phyloP scores from a whole-genome alignment of 2,888 invertebrate species.

The Mechanitis mazaeus region DNA sequence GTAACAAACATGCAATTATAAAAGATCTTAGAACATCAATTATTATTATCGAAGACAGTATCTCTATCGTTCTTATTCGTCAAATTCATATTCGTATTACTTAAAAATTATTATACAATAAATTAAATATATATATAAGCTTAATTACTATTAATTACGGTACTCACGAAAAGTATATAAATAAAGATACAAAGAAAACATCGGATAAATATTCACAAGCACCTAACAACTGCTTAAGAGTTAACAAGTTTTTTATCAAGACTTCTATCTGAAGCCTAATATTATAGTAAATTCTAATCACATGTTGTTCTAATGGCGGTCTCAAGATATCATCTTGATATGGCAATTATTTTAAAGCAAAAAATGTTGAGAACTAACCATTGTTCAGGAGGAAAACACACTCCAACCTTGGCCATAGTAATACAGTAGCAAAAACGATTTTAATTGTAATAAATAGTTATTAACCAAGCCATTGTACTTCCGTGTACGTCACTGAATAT shows the following conservation, averaged over 20 bases:
- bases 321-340: neutral
- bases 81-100: no score
- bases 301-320: neutral
- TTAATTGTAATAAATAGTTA: no score
- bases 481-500: no score
- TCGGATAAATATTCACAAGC: neutral
- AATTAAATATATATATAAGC: no score
- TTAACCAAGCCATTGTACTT: no score
- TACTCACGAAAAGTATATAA: no score
- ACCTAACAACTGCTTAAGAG: neutral
- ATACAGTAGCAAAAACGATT: no score
- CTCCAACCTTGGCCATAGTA: neutral
- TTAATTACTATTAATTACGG: no score
- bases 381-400: neutral
- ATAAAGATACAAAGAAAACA: neutral
- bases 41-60: neutral
- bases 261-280: neutral
- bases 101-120: no score
- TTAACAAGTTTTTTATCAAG: neutral
- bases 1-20: slow-evolving; percentile 6
- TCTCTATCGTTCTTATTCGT: neutral
- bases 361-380: slow-evolving; percentile 1
- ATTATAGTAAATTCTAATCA: neutral
- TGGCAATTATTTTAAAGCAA: neutral
- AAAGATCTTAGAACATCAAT: slow-evolving; percentile 7